A percentile compares a stretch with the other conserved stretches of the same genome.
phyloP scores from a whole-genome alignment of 2,797 vertebrate species.

The Xiphorhynchus erythropygius region DNA sequence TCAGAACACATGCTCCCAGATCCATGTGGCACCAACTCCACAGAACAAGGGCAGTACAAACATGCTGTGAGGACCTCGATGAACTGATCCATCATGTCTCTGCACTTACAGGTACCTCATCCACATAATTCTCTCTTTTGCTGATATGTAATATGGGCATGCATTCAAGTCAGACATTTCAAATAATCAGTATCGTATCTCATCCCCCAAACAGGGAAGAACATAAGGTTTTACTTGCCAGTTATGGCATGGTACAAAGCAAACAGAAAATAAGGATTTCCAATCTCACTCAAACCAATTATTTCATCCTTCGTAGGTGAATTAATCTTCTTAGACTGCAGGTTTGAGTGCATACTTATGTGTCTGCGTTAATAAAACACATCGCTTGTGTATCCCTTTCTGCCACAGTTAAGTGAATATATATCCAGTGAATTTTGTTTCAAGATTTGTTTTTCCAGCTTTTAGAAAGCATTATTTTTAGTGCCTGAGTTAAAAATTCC shows the following conservation, averaged over 20 bases:
- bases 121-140: neutral
- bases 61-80: accelerated
- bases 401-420: neutral
- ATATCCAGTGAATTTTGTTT: neutral
- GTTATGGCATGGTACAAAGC: neutral
- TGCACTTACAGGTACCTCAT: neutral
- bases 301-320: neutral
- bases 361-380: neutral
- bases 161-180: neutral
- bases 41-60: neutral
- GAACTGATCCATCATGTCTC: neutral
- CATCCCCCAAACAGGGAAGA: neutral
- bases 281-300: neutral
- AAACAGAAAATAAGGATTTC: neutral
- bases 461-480: neutral
- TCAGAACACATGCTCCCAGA: neutral
- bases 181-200: neutral
- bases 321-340: neutral
- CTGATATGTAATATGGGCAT: neutral
- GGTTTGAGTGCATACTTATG: neutral
- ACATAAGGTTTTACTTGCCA: neutral
- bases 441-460: neutral
- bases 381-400: neutral
- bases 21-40: neutral
- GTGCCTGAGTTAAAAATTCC: neutral